phyloP scores from a whole-genome alignment of 2,888 invertebrate genomes.

The Hofmannophila pseudospretella region DNA sequence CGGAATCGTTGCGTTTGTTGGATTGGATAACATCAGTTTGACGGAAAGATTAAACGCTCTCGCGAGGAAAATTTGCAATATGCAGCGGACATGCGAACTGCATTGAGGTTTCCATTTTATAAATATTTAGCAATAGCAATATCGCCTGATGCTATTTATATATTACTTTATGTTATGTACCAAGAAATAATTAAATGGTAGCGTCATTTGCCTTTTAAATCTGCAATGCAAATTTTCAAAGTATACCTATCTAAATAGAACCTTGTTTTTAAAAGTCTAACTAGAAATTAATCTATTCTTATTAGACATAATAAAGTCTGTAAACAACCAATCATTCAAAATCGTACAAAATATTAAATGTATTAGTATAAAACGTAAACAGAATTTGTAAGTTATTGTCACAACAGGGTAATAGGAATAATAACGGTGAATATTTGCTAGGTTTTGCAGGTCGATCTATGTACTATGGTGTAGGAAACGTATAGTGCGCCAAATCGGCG shows the following conservation, averaged over 20 bases:
- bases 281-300: too few relatives aligned
- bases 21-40: conserved; percentile 63
- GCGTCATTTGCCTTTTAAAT: background rate
- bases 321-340: too few relatives aligned
- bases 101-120: too few relatives aligned
- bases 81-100: conserved; percentile 5
- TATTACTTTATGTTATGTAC: too few relatives aligned
- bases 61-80: conserved; percentile 39
- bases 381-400: background rate
- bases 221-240: too few relatives aligned
- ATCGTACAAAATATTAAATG: too few relatives aligned
- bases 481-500: conserved; percentile 67
- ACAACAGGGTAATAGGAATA: background rate
- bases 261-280: background rate
- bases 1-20: conserved; percentile 46
- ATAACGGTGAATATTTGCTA: background rate
- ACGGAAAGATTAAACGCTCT: conserved; percentile 59
- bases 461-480: conserved; percentile 30
- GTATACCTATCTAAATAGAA: background rate
- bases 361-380: too few relatives aligned
- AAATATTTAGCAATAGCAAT: too few relatives aligned
- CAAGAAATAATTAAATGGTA: background rate
- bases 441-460: background rate
- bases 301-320: too few relatives aligned
- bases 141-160: too few relatives aligned